Evolutionary conservation across 2,113 vertebrate genomes (phyloP).

Genomic region (Aplodontia rufa): DNA sequence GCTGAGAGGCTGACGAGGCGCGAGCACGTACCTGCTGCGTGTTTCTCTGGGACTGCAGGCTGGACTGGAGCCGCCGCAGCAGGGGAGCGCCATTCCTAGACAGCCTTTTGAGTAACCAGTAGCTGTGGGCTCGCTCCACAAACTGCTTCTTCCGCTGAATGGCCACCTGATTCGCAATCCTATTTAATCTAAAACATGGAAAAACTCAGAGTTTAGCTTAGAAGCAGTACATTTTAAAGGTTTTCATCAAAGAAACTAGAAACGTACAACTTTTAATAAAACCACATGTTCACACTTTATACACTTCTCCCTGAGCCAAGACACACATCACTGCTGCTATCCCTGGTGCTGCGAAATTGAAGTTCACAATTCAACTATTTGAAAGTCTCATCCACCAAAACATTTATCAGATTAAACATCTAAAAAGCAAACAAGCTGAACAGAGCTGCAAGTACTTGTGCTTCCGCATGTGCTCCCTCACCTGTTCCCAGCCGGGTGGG

Average conservation of each 20-base stretch:
- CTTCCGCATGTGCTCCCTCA: rapidly evolving
- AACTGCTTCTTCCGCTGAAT: constrained; percentile 97
- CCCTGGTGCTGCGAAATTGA: neutral
- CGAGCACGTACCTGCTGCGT: constrained; percentile 89
- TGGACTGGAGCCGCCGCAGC: constrained; percentile 94
- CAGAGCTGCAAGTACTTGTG: rapidly evolving
- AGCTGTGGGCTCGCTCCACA: constrained; percentile 95
- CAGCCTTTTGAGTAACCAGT: constrained; percentile 97
- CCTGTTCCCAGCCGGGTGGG: rapidly evolving
- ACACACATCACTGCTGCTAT: rapidly evolving
- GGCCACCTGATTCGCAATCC: constrained; percentile 97
- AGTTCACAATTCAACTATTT: neutral
- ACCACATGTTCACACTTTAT: no score
- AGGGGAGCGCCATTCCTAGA: constrained; percentile 95
- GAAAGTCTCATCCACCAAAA: neutral
- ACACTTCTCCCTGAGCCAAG: neutral
- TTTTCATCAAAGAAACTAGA: constrained; percentile 35
- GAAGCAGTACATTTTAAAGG: neutral
- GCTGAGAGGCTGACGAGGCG: no score
- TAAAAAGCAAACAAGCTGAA: neutral
- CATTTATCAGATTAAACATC: neutral
- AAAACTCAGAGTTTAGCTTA: constrained; percentile 79
- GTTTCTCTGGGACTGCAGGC: constrained; percentile 92
- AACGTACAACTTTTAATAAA: neutral
- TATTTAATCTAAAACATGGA: constrained; percentile 92